phyloP scores from a whole-genome alignment of 2,797 vertebrate species.

The Parauchenoglanis ngamensis region DNA sequence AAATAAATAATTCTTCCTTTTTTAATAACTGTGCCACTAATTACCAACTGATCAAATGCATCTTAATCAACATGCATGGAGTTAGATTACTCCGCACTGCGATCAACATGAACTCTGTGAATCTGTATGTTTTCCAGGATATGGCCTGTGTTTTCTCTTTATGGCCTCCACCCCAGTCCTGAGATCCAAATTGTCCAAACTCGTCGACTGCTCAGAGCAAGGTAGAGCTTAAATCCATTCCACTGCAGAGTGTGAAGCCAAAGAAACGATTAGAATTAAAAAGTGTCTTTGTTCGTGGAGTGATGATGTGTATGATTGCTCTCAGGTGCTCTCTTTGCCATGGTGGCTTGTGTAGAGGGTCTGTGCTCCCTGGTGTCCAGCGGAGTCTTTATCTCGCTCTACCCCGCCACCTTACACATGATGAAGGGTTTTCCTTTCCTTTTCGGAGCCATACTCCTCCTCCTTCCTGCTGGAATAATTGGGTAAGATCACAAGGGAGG shows the following conservation, averaged over 20 bases:
- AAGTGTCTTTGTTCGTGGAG: not conserved
- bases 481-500: constrained; percentile 75
- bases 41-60: not conserved
- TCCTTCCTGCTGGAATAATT: constrained; percentile 84
- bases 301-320: constrained; percentile 21
- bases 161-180: constrained; percentile 86
- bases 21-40: not conserved
- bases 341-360: constrained; percentile 86
- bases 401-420: constrained; percentile 85
- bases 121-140: constrained; percentile 73
- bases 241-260: not conserved
- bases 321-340: constrained; percentile 89
- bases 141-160: constrained; percentile 85
- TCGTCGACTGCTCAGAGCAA: constrained; percentile 86
- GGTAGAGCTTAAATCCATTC: constrained; percentile 72
- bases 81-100: not conserved
- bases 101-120: not conserved
- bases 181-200: constrained; percentile 90
- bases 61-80: not conserved
- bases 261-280: not conserved
- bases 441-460: constrained; percentile 82
- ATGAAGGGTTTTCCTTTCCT: constrained; percentile 95
- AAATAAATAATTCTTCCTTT: not conserved
- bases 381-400: constrained; percentile 87
- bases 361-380: constrained; percentile 82